Base-by-base conservation (phyloP, 2,113 vertebrate genomes). In the Cichladusa arquata region DNA sequence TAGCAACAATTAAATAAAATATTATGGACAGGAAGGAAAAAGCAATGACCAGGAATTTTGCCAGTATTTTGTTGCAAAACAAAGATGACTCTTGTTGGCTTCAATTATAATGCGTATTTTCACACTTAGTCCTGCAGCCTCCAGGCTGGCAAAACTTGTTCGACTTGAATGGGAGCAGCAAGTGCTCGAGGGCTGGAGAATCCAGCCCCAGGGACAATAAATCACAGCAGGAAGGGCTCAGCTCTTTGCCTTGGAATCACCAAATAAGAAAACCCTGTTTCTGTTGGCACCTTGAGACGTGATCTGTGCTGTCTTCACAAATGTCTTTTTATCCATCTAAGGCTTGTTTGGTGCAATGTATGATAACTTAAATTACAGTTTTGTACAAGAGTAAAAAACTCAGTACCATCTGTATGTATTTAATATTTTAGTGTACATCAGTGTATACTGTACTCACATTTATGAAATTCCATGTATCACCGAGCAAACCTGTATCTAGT, bases 161-260 rank as follows among this genome's bases (percentile, higher is more conserved):
- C 58, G 77, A 92, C 94, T 92, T 71, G 94, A 95, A 94, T 92
- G 64, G 92, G 95, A 96, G 88, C 86, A 94, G 94, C 88, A 57
- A 9, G 23, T 4, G 31, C 60, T 58, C 0, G 2, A 88, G 54
- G 54, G 62, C 62, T 86, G 82, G 25, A 83, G 92, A 82, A 80
- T 80, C 38, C 81, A 82, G 71, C 62, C 93, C 76, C 72, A 82
- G 12, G 69, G 83, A 79, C 64, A 86, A 24, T 16, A 93, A 80
- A 80, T 58, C 67, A 50, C 10, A 47, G 34, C 64, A 84, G 80
- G 82, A 66, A 62, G 47, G 31, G 42, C 25, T 95, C 80, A 70
- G 80, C 51, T 82, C 4, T 62, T 78, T 81, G 67, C 57, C 38
- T 26, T 34, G 47, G 51, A 50, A 80, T 48, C 60, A 54, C 64